Base-by-base conservation (phyloP, 2,888 invertebrate species). In the Dusona sp. region DNA sequence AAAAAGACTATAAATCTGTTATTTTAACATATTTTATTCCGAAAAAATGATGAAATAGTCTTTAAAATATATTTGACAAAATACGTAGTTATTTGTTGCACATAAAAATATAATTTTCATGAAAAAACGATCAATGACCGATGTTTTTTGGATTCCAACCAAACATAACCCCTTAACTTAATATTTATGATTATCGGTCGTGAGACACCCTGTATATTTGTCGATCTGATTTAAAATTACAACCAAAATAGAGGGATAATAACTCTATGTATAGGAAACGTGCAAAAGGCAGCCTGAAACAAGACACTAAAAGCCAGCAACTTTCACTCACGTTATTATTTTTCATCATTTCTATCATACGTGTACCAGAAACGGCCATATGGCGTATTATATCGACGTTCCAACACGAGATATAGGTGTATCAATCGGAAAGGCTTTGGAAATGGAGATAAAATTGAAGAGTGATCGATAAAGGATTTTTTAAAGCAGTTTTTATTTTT, bases 361-460 rank as follows among this genome's bases (percentile, higher is more conserved):
- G 70, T 81, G 81, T 61, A 70, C 74, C 82, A 83, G 51, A 70
- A 29, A 29, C 61, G 61, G 61, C 74, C 74, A 74, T 65, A 73
- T 36, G 54, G 36, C 19, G 48, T n/a, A 33, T 45, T 48, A 25
- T 9, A 51, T 51, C 13, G 16, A 13, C 29, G 16, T 68, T 25
- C 22, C 16, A 29, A 29, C 25, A 61, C 29, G 61, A 29, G 29
- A 61, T 61, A 16, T 0, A 61, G 29, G 29, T 29, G 61, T 29
- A 61, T 61, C 1, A 13, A 61, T 29, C 61, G 16, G 16, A 6
- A 29, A 61, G 16, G 29, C 29, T 61, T 29, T 38, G 45, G 45
- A 29, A 25, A 70, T 16, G 45, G 42, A n/a, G 11, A 42, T 45
- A 16, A 61, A 61, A 13, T 38, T 7, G 13, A 67, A 67, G 9